Percentiles rank a stretch among this genome's conserved stretches.
phyloP scores from a whole-genome alignment of 1,140 invertebrate genomes.

The Drosophila nasuta region DNA sequence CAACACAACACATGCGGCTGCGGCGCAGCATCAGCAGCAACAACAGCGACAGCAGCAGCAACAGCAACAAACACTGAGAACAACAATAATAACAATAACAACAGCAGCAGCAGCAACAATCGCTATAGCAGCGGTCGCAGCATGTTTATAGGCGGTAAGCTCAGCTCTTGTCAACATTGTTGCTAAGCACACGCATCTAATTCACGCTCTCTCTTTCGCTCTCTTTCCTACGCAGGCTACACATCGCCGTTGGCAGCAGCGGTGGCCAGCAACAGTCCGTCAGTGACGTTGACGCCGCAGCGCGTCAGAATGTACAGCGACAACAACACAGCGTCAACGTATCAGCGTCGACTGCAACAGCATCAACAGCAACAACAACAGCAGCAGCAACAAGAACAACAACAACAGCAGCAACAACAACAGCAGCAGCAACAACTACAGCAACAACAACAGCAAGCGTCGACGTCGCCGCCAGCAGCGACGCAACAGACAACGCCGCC shows the following conservation, averaged over 20 bases:
- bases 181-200: constrained; percentile 21
- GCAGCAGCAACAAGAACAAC: constrained; percentile 38
- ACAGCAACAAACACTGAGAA: constrained; percentile 40
- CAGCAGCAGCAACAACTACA: constrained; percentile 11
- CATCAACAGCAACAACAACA: constrained; percentile 27
- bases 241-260: constrained; percentile 78
- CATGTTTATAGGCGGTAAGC: constrained; percentile 75
- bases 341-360: constrained; percentile 29
- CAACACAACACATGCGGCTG: constrained; percentile 60
- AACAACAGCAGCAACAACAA: constrained; percentile 37
- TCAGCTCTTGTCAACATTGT: constrained; percentile 58
- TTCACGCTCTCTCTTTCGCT: constrained; percentile 4
- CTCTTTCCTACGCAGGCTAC: constrained; percentile 52
- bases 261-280: constrained; percentile 74
- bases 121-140: constrained; percentile 54
- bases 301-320: constrained; percentile 56
- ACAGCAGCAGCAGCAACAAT: constrained; percentile 41
- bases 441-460: constrained; percentile 37
- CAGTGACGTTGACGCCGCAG: constrained; percentile 62
- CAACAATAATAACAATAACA: constrained; percentile 31
- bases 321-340: constrained; percentile 3
- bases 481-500: constrained; percentile 70
- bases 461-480: constrained; percentile 35
- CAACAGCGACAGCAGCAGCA: constrained; percentile 32
- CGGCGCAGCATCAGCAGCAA: constrained; percentile 55